A percentile compares a stretch with the other conserved stretches of the same genome.
Conservation (phyloP, 2,888 invertebrate genomes). For the Tenthredo notha region DNA sequence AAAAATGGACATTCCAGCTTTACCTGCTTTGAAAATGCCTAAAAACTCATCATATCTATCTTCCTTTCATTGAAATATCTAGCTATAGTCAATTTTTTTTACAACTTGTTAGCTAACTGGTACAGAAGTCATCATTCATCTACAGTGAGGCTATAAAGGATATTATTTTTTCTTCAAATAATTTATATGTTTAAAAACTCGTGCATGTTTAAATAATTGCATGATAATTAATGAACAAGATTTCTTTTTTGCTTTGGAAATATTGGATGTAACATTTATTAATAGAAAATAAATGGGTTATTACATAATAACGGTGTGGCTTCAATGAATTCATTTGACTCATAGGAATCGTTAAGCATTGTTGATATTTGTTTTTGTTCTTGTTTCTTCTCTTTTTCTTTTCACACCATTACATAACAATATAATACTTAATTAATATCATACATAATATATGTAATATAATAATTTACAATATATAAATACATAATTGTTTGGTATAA, state of each 20-base stretch:
- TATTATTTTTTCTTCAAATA: background rate
- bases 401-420: slow-evolving; percentile 6
- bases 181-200: background rate
- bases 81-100: background rate
- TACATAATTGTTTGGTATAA: slow-evolving; percentile 52
- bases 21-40: slow-evolving; percentile 13
- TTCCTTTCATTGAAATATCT: slow-evolving; percentile 51
- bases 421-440: slow-evolving; percentile 57
- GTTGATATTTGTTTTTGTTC: background rate
- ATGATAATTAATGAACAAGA: background rate
- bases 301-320: background rate
- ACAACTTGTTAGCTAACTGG: background rate
- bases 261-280: background rate
- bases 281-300: background rate
- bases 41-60: slow-evolving; percentile 56
- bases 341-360: background rate
- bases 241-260: background rate
- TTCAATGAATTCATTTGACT: slow-evolving; percentile 29
- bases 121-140: background rate
- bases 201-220: background rate
- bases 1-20: slow-evolving; percentile 54
- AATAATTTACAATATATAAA: slow-evolving; percentile 66
- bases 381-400: background rate
- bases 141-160: no score
- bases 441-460: slow-evolving; percentile 59